Evolutionary conservation across 2,888 invertebrate species (phyloP).

Genomic region (Lydus trimaculatus): DNA sequence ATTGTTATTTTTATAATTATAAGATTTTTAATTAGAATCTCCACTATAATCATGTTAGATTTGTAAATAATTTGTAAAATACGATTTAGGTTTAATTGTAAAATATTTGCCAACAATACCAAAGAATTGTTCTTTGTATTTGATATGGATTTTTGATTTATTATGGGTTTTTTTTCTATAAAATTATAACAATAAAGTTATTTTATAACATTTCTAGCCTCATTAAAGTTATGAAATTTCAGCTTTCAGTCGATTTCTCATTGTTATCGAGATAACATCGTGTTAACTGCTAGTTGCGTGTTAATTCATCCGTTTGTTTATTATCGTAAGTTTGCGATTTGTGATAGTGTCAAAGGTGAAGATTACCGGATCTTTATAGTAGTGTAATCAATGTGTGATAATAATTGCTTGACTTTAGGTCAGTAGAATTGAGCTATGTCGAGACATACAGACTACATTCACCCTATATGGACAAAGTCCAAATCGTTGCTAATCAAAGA

Average conservation of each 20-base stretch:
- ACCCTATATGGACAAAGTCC: too few relatives aligned
- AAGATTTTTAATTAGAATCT: slow-evolving; percentile 15
- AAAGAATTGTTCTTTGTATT: slow-evolving; percentile 46
- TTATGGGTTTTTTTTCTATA: not conserved
- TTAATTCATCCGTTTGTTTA: too few relatives aligned
- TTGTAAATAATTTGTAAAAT: slow-evolving; percentile 25
- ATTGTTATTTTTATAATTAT: slow-evolving; percentile 15
- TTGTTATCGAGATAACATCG: too few relatives aligned
- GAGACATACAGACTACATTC: too few relatives aligned
- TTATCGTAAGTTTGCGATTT: not conserved
- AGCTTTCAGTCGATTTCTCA: too few relatives aligned
- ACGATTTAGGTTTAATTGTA: slow-evolving; percentile 30
- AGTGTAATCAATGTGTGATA: too few relatives aligned
- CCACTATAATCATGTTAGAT: not conserved
- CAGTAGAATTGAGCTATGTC: too few relatives aligned
- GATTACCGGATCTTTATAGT: not conserved
- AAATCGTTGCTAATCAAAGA: not conserved
- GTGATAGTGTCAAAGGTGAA: not conserved
- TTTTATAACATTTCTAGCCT: not conserved
- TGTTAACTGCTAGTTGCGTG: too few relatives aligned
- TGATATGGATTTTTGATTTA: slow-evolving; percentile 8
- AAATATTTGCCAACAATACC: slow-evolving; percentile 52
- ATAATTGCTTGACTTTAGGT: too few relatives aligned
- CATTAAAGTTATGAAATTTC: not conserved
- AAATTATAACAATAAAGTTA: not conserved